Evolutionary conservation across 2,888 invertebrate genomes (phyloP).

Genomic region (Macrosiphum euphorbiae): DNA sequence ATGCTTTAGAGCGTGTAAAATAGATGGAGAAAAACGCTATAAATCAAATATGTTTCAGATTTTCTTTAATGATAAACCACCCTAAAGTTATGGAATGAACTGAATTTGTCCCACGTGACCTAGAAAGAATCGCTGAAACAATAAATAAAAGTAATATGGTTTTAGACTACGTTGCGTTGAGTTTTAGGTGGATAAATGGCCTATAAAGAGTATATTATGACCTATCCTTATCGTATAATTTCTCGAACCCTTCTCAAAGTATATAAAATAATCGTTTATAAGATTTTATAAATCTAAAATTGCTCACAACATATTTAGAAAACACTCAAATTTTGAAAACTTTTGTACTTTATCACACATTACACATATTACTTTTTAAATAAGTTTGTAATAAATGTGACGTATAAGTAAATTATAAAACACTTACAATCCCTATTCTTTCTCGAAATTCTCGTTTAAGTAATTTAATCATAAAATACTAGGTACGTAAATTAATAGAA

Average conservation of each 20-base stretch:
- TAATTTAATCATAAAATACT: not conserved
- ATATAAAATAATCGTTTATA: conserved; percentile 47
- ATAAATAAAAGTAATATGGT: conserved; percentile 62
- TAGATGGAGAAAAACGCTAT: conserved; percentile 55
- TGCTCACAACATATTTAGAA: conserved; percentile 21
- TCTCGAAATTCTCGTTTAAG: not conserved
- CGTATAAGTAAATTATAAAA: not conserved
- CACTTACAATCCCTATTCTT: not conserved
- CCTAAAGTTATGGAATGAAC: conserved; percentile 47
- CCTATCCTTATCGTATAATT: conserved; percentile 56
- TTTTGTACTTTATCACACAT: conserved; percentile 32
- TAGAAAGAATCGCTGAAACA: conserved; percentile 52
- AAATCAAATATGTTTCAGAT: conserved; percentile 57
- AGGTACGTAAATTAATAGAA: not conserved
- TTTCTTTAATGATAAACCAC: conserved; percentile 56
- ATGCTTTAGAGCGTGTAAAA: conserved; percentile 59
- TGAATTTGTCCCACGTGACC: conserved; percentile 59
- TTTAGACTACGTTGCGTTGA: conserved; percentile 51
- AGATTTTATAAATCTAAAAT: conserved; percentile 41
- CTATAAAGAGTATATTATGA: conserved; percentile 56
- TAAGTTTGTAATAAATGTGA: not conserved
- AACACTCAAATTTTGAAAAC: not conserved
- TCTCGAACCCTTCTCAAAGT: conserved; percentile 39
- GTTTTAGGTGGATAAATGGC: conserved; percentile 58
- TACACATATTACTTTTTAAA: not conserved